Base-by-base conservation (phyloP, 2,113 vertebrate genomes). In the Tautogolabrus adspersus region DNA sequence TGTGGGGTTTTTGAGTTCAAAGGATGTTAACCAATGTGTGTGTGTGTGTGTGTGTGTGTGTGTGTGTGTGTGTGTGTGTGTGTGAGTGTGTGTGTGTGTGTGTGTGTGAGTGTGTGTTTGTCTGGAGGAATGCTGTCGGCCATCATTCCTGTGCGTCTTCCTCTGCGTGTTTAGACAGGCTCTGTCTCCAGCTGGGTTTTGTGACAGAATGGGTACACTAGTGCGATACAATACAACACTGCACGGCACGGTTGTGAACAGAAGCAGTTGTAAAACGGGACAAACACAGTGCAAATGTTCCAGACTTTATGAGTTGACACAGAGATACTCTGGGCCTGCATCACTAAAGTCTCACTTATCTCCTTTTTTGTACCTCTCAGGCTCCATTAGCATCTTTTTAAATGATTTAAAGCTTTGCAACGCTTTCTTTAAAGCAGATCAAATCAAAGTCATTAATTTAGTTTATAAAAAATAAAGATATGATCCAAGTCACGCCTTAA, bases 141-240 rank as follows among this genome's bases (percentile, higher is more conserved):
- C 85, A 55, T 87, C 90, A 89, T 91, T 91, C 86, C 87, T 60
- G 0, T 19, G 60, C 16, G 30, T 75, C 74, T 70, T 71, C 59
- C 22, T 16, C 57, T 23, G 77, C 89, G 8, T 86, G 88, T 86
- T 82, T 47, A 55, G 87, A 88, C 90, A 87, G 64, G 87, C 85
- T 86, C 54, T 16, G 63, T 68, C 84, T 84, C 83, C 85, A 84
- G 76, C 81, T 85, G 73, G 42, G 82, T 47, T 44, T 52, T 22
- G 83, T 88, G 89, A 89, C 89, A 88, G 88, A 91, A 90, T 86
- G 90, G 75, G 91, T 83, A 77, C 87, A 89, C 81, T 84, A 58
- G 81, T 72, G 86, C 57, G 69, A 75, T 52, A 75, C 49, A 23
- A 66, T 46, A 30, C 72, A 74, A 6, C 47, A 64, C 71, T 66